phyloP scores from a whole-genome alignment of 1,140 invertebrate species.

The Zaprionus camerounensis region DNA sequence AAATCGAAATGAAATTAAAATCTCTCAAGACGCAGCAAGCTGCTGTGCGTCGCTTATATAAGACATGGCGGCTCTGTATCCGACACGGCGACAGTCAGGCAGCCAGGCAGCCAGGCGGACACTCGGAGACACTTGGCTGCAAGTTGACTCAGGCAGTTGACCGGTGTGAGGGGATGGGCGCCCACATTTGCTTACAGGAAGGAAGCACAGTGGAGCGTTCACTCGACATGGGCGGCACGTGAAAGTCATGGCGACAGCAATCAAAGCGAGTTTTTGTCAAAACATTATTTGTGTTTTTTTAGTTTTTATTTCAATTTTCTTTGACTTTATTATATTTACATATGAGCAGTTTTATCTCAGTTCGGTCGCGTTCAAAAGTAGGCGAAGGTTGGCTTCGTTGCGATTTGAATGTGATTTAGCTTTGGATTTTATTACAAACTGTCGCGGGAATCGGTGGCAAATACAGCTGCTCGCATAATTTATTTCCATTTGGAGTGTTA shows the following conservation, averaged over 20 bases:
- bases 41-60: conserved; percentile 39
- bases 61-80: conserved; percentile 12
- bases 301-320: conserved; percentile 3
- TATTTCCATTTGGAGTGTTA: conserved; percentile 15
- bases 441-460: conserved; percentile 14
- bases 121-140: conserved; percentile 24
- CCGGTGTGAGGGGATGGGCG: conserved; percentile 9
- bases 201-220: conserved; percentile 36
- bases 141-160: conserved; percentile 17
- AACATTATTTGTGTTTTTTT: conserved; percentile 21
- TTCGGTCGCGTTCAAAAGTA: conserved; percentile 35
- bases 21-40: conserved; percentile 38
- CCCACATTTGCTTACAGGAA: conserved; percentile 39
- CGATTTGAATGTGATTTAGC: conserved; percentile 10
- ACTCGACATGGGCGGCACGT: conserved; percentile 21
- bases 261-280: conserved; percentile 35
- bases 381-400: conserved; percentile 48
- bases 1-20: conserved; percentile 48
- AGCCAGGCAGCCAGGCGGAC: neutral
- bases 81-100: conserved; percentile 4
- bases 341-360: conserved; percentile 23
- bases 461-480: conserved; percentile 2
- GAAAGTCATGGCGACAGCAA: conserved; percentile 13
- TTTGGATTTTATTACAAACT: conserved; percentile 5
- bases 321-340: conserved; percentile 25